Conservation (phyloP, 1,140 invertebrate species). For the Aphelenchoides besseyi region DNA sequence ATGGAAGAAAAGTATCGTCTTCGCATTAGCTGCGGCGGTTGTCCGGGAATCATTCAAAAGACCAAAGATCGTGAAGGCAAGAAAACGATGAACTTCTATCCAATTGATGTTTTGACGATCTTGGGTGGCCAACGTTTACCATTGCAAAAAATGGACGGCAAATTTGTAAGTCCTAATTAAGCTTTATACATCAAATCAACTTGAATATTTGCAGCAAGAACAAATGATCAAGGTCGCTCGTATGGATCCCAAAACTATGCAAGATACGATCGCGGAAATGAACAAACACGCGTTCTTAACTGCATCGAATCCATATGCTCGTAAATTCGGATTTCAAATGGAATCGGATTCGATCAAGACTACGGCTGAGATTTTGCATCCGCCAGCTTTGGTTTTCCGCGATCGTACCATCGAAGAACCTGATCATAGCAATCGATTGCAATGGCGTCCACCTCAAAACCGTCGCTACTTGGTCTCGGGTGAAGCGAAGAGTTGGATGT, state of each 20-base stretch:
- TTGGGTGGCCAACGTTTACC: slow-evolving; percentile 7
- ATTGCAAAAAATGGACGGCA: slow-evolving; percentile 11
- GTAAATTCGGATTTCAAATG: neutral
- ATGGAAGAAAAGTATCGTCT: neutral
- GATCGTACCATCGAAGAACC: neutral
- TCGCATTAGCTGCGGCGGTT: neutral
- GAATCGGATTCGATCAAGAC: neutral
- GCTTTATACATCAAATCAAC: neutral
- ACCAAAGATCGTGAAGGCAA: neutral
- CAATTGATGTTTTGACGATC: slow-evolving; percentile 6
- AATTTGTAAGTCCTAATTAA: slow-evolving; percentile 1
- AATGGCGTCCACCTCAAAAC: slow-evolving; percentile 4
- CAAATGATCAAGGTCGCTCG: neutral
- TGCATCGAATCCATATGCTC: neutral
- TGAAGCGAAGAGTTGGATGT: neutral
- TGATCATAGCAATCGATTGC: neutral
- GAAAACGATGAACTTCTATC: slow-evolving; percentile 1
- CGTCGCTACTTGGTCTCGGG: neutral
- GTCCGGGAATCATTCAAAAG: neutral
- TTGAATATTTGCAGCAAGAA: neutral
- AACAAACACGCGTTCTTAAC: neutral
- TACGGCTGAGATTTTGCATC: neutral
- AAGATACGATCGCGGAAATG: neutral
- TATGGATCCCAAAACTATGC: neutral
- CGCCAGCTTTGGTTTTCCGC: neutral